A percentile compares a stretch with the other conserved stretches of the same genome.
These are phyloP conservation scores for Ylistrum balloti DNA, from an alignment of 1,140 invertebrate genomes.

Conservation along the genomic window DNA sequence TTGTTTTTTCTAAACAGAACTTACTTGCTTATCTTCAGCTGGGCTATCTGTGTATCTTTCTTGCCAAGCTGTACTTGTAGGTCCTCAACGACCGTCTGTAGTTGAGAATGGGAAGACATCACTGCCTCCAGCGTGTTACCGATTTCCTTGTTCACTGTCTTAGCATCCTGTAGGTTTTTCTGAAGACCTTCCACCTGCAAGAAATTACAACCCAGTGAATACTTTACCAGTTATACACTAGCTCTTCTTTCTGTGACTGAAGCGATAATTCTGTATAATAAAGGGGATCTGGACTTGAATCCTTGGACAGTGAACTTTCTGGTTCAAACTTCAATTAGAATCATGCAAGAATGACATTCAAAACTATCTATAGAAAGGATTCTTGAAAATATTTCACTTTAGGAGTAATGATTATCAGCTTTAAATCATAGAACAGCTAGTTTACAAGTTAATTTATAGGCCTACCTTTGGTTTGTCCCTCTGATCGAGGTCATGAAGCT, in stretches of 20 bases:
- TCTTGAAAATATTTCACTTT: no score
- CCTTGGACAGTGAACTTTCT: no score
- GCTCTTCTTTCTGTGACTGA: no score
- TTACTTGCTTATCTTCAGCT: conserved; percentile 58
- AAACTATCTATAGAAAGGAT: no score
- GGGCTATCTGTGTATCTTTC: conserved; percentile 75
- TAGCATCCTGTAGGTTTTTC: conserved; percentile 77
- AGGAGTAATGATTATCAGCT: no score
- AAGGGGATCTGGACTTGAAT: no score
- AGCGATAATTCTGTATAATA: no score
- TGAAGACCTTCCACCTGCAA: conserved; percentile 69
- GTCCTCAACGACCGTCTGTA: conserved; percentile 77
- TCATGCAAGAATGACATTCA: no score
- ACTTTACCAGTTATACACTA: not conserved
- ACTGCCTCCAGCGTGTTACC: conserved; percentile 78
- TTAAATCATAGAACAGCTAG: no score
- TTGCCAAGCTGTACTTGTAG: conserved; percentile 79
- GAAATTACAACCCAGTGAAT: not conserved
- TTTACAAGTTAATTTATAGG: not conserved
- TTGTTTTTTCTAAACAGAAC: no score
- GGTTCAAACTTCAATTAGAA: no score
- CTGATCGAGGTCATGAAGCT: conserved; percentile 74
- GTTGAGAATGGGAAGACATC: conserved; percentile 79
- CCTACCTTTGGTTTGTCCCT: conserved; percentile 77
- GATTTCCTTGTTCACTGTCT: conserved; percentile 78